Conservation (phyloP, 1,140 invertebrate genomes). For the Diachasmimorpha longicaudata region DNA sequence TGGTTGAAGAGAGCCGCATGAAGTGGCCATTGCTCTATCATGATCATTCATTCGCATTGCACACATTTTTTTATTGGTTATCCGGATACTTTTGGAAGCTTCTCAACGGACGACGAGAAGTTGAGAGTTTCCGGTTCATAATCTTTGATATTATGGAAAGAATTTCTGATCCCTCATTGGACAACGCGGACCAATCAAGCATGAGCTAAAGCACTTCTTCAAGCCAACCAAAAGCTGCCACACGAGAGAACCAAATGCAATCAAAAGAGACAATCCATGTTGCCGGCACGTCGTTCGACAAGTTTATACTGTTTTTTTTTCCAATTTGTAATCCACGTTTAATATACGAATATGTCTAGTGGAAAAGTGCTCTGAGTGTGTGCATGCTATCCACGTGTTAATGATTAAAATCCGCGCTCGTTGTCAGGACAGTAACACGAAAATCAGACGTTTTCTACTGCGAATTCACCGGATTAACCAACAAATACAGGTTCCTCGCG, state of each 20-base stretch:
- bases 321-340: not conserved
- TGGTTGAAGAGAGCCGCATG: not conserved
- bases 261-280: conserved; percentile 19
- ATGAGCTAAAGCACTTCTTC: not conserved
- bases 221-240: conserved; percentile 50
- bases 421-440: not conserved
- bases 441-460: not conserved
- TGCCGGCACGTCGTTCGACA: conserved; percentile 25
- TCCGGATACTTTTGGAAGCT: not conserved
- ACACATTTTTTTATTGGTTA: not conserved
- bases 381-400: not conserved
- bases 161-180: conserved; percentile 31
- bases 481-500: not conserved
- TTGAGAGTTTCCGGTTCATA: not conserved
- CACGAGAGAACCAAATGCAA: conserved; percentile 45
- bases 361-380: not conserved
- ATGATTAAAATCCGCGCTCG: not conserved
- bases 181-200: conserved; percentile 50
- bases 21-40: not conserved
- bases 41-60: not conserved
- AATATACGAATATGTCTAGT: conserved; percentile 31
- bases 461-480: not conserved
- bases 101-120: not conserved
- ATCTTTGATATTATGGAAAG: too few relatives aligned
- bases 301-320: conserved; percentile 9